Conservation (phyloP, 2,888 invertebrate genomes). For the Agonopterix heracliana region DNA sequence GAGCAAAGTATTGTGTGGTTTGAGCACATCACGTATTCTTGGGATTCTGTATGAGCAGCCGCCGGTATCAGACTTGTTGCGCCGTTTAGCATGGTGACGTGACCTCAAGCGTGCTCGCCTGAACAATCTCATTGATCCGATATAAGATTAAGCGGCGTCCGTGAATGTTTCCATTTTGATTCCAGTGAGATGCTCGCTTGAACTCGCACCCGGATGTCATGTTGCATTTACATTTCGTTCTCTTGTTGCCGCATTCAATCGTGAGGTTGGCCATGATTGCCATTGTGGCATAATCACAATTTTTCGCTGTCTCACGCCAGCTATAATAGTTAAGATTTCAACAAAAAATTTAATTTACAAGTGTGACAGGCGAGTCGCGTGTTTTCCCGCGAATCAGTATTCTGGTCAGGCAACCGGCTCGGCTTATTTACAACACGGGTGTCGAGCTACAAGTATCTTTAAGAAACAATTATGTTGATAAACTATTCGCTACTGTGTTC, state of each 20-base stretch:
- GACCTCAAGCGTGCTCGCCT: constrained; percentile 49
- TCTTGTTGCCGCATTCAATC: constrained; percentile 49
- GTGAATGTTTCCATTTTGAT: constrained; percentile 63
- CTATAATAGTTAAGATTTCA: too few species aligned
- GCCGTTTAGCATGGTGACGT: constrained; percentile 60
- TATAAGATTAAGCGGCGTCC: constrained; percentile 59
- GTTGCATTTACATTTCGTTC: constrained; percentile 58
- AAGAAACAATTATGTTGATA: constrained; percentile 37
- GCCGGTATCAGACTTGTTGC: constrained; percentile 46
- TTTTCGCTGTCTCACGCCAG: constrained; percentile 4
- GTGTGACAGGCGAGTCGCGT: constrained; percentile 40
- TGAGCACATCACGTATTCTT: constrained; percentile 36
- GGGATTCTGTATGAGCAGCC: constrained; percentile 12
- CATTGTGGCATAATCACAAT: constrained; percentile 26
- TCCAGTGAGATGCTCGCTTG: constrained; percentile 54
- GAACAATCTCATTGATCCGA: constrained; percentile 63
- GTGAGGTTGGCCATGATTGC: constrained; percentile 41
- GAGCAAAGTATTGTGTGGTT: constrained; percentile 16
- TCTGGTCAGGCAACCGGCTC: constrained; percentile 29
- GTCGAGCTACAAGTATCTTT: constrained; percentile 30
- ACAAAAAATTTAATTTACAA: constrained; percentile 8
- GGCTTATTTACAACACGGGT: constrained; percentile 47
- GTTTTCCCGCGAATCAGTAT: constrained; percentile 60
- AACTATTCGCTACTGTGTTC: constrained; percentile 34
- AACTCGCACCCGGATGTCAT: constrained; percentile 71